phyloP scores from a whole-genome alignment of 2,888 invertebrate species.

The Lasioglossum lativentre region DNA sequence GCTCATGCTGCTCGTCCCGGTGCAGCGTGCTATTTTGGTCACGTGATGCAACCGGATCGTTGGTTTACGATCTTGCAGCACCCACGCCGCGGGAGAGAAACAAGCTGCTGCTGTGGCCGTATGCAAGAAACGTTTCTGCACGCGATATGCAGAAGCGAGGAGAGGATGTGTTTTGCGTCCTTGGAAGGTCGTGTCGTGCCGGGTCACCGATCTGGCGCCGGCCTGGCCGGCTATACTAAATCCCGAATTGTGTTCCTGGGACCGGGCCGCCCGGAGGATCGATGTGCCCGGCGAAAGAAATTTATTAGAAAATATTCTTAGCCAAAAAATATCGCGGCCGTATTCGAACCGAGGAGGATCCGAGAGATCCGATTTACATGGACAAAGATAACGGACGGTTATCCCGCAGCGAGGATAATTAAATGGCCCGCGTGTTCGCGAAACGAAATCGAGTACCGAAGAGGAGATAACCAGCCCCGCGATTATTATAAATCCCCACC shows the following conservation, averaged over 20 bases:
- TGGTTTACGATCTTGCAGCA: slow-evolving; percentile 70
- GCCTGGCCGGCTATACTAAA: slow-evolving; percentile 70
- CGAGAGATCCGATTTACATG: not conserved
- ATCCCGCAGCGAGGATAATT: slow-evolving; percentile 63
- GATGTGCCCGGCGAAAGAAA: slow-evolving; percentile 45
- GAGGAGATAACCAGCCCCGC: slow-evolving; percentile 34
- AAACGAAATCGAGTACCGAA: slow-evolving; percentile 50
- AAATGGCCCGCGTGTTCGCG: slow-evolving; percentile 47
- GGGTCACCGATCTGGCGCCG: slow-evolving; percentile 74
- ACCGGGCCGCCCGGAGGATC: slow-evolving; percentile 43
- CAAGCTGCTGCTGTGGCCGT: slow-evolving; percentile 42
- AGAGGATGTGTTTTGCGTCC: slow-evolving; percentile 74
- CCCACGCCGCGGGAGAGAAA: slow-evolving; percentile 62
- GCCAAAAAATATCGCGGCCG: slow-evolving; percentile 51
- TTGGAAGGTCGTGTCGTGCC: slow-evolving; percentile 77
- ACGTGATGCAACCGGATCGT: slow-evolving; percentile 75
- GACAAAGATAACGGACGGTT: slow-evolving; percentile 56
- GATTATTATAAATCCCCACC: slow-evolving; percentile 45
- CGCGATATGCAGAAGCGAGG: slow-evolving; percentile 58
- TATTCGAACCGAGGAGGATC: not conserved
- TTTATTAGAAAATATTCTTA: slow-evolving; percentile 63
- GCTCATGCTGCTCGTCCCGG: slow-evolving; percentile 12
- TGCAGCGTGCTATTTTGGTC: slow-evolving; percentile 73
- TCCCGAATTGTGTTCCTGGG: slow-evolving; percentile 64
- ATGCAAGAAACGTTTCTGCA: slow-evolving; percentile 56